Percentiles rank a stretch among this genome's conserved stretches.
Evolutionary conservation across 2,888 invertebrate genomes (phyloP).

Genomic region (Didymodactylos carnosus): DNA sequence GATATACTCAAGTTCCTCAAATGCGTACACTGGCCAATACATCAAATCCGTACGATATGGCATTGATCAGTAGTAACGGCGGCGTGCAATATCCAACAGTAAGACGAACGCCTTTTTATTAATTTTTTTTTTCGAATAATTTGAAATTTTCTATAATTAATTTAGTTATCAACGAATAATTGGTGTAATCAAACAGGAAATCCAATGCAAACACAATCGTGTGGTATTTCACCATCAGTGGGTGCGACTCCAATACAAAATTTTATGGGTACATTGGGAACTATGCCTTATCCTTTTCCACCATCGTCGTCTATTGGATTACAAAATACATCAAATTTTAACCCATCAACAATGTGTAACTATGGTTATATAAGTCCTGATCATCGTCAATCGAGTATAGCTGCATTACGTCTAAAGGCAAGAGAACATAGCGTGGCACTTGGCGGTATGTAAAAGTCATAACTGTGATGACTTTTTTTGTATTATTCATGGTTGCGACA

Average conservation of each 20-base stretch:
- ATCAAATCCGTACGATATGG: background rate
- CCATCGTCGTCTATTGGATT: background rate
- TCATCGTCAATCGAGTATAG: constrained; percentile 26
- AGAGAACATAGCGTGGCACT: constrained; percentile 27
- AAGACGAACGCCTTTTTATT: background rate
- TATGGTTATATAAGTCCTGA: constrained; percentile 16
- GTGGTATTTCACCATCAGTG: background rate
- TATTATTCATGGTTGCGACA: no score
- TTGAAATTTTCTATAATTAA: background rate
- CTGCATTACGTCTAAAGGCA: constrained; percentile 27
- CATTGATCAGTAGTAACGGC: no score
- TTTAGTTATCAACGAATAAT: background rate
- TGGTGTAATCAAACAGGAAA: background rate
- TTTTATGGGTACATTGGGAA: no score
- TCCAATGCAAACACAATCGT: background rate
- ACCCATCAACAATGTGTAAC: background rate
- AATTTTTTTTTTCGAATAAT: background rate
- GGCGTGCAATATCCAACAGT: background rate
- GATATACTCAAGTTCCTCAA: constrained; percentile 15
- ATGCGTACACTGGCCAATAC: background rate
- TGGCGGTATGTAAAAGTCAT: constrained; percentile 19
- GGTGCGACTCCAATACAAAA: background rate
- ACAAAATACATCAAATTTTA: background rate
- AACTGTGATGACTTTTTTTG: background rate
- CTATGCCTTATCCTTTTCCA: background rate